These are phyloP conservation scores for Platycercus adscitus DNA, from an alignment of 2,113 vertebrate species.

Conservation along the genomic window DNA sequence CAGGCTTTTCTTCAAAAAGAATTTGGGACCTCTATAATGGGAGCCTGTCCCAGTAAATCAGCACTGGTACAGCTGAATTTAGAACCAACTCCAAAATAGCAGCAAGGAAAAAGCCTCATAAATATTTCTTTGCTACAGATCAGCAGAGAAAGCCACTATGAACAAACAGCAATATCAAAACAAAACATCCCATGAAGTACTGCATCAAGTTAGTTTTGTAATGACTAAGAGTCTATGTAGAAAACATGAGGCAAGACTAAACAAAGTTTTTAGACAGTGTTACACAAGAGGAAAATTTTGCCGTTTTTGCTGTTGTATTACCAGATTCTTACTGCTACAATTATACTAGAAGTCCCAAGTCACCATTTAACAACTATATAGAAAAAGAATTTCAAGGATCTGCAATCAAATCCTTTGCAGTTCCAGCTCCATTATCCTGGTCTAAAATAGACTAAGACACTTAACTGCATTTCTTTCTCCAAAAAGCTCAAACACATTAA, in stretches of 20 bases:
- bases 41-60: background rate
- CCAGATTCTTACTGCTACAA: background rate
- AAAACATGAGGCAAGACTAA: background rate
- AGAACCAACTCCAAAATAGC: constrained; percentile 28
- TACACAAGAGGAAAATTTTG: background rate
- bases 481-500: background rate
- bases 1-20: background rate
- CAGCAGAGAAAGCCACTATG: background rate
- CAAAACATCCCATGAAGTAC: background rate
- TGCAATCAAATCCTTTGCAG: constrained; percentile 6
- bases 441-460: constrained; percentile 13
- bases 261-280: background rate
- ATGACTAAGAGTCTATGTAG: background rate
- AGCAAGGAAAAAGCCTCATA: constrained; percentile 19
- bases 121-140: constrained; percentile 9
- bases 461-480: background rate
- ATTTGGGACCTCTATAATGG: background rate
- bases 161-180: background rate
- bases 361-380: background rate
- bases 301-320: background rate
- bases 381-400: background rate
- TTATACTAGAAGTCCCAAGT: background rate
- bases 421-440: background rate
- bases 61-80: background rate
- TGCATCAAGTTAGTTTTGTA: background rate